Evolutionary conservation across 2,797 vertebrate genomes (phyloP), one percentile per base, ranked within the genome.

Genomic region (Acropternis orthonyx): DNA sequence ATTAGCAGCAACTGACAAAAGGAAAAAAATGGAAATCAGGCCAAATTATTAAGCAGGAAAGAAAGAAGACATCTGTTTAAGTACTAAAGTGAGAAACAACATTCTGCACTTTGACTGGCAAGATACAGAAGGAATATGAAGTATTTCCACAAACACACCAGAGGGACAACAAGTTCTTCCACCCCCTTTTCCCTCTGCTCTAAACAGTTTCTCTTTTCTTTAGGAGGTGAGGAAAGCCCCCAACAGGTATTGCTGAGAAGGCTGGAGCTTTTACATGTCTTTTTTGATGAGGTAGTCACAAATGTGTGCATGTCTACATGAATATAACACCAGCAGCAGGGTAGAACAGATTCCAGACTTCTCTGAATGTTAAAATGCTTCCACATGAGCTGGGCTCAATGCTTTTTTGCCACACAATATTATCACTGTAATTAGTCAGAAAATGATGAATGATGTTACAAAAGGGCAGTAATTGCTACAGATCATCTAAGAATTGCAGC

Each of bases 371-470:
- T 48, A 48, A 80, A 88, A 63, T 28, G 21, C 4, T 90, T 75
- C 37, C 41, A n/a, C 0, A 2, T 7, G n/a, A 28, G 28, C n/a
- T n/a, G 24, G 24, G n/a, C 8, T 92, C 27, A 41, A 8, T 23
- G 30, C 13, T 77, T 90, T 90, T 91, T 28, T 56, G 44, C 26
- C 44, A 55, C 21, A n/a, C 4, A 46, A 61, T n/a, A 76, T 10
- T 39, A 39, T 7, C 19, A 84, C 3, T 48, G 10, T 17, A 59
- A 52, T 22, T 26, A 65, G n/a, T 28, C 27, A 89, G 36, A 77
- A 89, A 84, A 63, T 3, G 0, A 30, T 8, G 28, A 76, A 63
- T 0, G 0, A 0, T 43, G 52, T 48, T 14, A 75, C 17, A 51
- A 36, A 89, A 84, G 14, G 11, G 17, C 21, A 86, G 5, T 21